phyloP scores from a whole-genome alignment of 1,140 invertebrate genomes.

The Euura saliciscinereae region DNA sequence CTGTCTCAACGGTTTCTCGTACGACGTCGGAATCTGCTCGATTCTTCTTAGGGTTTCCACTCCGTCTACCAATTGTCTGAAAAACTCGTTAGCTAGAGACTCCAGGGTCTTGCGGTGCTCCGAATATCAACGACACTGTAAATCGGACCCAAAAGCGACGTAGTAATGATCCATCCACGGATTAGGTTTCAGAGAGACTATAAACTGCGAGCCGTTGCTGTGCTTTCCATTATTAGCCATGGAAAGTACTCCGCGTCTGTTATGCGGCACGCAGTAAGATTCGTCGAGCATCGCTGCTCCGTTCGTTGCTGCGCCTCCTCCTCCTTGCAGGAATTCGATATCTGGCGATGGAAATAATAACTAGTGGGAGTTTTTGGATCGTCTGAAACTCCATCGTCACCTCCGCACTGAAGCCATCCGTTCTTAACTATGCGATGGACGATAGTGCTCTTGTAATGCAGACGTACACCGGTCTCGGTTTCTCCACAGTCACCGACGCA shows the following conservation, averaged over 20 bases:
- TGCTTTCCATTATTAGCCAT: constrained; percentile 73
- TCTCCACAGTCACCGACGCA: constrained; percentile 22
- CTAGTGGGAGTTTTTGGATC: not conserved
- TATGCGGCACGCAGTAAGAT: constrained; percentile 33
- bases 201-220: constrained; percentile 80
- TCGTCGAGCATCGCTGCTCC: constrained; percentile 29
- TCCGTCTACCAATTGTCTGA: constrained; percentile 61
- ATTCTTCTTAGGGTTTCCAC: constrained; percentile 57
- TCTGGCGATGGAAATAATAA: not conserved
- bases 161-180: constrained; percentile 79
- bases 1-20: constrained; percentile 54
- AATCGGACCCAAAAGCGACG: constrained; percentile 75
- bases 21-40: constrained; percentile 57
- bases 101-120: not conserved
- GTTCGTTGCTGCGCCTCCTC: constrained; percentile 10
- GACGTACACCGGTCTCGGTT: constrained; percentile 11
- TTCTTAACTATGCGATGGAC: constrained; percentile 38
- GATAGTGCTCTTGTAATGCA: constrained; percentile 27
- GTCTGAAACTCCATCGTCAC: constrained; percentile 15
- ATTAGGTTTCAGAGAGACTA: constrained; percentile 75
- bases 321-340: not conserved
- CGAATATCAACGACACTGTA: constrained; percentile 5
- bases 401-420: constrained; percentile 38
- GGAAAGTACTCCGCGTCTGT: constrained; percentile 60
- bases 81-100: constrained; percentile 9